phyloP scores from a whole-genome alignment of 2,888 invertebrate species.

The Caenorhabditis wallacei region DNA sequence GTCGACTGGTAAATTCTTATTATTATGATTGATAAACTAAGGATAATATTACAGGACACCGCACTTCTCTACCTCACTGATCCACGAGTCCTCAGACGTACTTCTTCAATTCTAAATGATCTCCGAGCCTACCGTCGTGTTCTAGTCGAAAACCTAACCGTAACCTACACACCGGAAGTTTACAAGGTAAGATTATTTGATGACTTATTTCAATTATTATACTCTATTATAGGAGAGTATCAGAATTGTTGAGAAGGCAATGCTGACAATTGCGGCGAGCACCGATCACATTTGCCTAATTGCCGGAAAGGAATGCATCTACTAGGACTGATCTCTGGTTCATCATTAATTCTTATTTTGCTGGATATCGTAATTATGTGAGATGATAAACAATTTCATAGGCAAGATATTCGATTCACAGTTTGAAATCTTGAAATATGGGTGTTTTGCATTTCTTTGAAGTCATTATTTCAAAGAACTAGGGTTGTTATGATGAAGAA shows the following conservation, averaged over 20 bases:
- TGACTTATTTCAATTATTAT: background rate
- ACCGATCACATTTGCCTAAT: conserved; percentile 38
- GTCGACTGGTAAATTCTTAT: conserved; percentile 25
- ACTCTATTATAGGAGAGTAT: conserved; percentile 35
- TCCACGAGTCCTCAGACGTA: background rate
- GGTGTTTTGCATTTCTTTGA: background rate
- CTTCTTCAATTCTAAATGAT: background rate
- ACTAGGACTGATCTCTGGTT: conserved; percentile 3
- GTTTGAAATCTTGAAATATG: background rate
- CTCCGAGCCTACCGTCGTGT: conserved; percentile 38
- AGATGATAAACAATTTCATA: background rate
- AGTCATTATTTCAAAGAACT: too few species aligned
- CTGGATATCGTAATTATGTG: background rate
- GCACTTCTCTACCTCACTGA: conserved; percentile 18
- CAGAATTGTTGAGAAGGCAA: conserved; percentile 37
- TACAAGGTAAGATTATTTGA: background rate
- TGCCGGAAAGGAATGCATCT: conserved; percentile 17
- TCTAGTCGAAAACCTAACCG: conserved; percentile 16
- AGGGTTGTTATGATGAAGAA: too few species aligned
- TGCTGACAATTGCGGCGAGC: background rate
- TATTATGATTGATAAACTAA: background rate
- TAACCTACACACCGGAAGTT: background rate
- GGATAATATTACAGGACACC: conserved; percentile 9
- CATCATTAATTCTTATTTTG: background rate
- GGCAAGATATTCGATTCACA: background rate